Conservation (phyloP, 2,888 invertebrate species). For the Drosophila multiciliata region DNA sequence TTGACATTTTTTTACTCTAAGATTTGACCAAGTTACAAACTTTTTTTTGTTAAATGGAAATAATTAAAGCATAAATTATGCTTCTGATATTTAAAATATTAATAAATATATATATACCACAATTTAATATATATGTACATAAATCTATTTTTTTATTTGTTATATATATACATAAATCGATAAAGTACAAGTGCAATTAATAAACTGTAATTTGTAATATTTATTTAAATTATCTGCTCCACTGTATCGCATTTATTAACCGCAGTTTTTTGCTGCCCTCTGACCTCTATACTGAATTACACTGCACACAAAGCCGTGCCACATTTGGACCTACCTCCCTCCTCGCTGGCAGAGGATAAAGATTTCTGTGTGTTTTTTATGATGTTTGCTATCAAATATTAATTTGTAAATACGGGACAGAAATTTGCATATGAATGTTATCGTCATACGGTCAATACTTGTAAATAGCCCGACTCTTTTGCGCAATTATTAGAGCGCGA, state of each 20-base stretch:
- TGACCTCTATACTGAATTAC: slow-evolving; percentile 18
- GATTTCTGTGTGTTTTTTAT: slow-evolving; percentile 21
- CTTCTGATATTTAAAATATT: too few species aligned
- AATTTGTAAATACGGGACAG: slow-evolving; percentile 46
- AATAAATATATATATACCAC: too few species aligned
- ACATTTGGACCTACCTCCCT: not conserved
- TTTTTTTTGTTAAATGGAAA: not conserved
- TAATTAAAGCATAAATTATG: too few species aligned
- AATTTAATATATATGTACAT: too few species aligned
- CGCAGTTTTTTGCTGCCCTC: slow-evolving; percentile 29
- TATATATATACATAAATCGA: not conserved
- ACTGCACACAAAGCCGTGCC: slow-evolving; percentile 2
- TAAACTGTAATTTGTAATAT: not conserved
- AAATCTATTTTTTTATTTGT: too few species aligned
- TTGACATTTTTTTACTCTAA: not conserved
- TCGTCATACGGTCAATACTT: slow-evolving; percentile 54
- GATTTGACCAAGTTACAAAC: not conserved
- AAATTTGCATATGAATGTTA: slow-evolving; percentile 47
- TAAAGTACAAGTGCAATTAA: not conserved
- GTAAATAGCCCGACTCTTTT: slow-evolving; percentile 57
- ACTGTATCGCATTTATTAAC: slow-evolving; percentile 24
- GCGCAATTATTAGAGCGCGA: slow-evolving; percentile 69
- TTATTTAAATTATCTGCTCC: slow-evolving; percentile 5
- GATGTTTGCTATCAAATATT: slow-evolving; percentile 51
- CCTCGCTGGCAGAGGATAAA: not conserved